Evolutionary conservation across 23 tunicate genomes (phyloP).

Genomic region (Oikopleura vanhoeffeni): DNA sequence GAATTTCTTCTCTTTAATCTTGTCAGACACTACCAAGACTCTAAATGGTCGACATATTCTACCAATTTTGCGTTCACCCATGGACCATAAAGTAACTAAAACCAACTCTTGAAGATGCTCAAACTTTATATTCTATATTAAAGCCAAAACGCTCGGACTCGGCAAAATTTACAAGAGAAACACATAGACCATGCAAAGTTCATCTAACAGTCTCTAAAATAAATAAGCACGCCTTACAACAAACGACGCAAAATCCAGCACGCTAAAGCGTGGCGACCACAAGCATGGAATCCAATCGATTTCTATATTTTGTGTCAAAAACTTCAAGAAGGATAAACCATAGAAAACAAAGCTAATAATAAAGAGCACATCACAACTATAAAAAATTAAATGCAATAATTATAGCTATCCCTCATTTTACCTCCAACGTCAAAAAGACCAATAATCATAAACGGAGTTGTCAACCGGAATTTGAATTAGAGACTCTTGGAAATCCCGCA

Average conservation of each 20-base stretch:
- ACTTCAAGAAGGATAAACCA: neutral
- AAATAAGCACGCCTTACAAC: neutral
- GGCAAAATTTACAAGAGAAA: neutral
- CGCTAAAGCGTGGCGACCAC: neutral
- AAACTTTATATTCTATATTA: too few species aligned
- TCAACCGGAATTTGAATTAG: too few species aligned
- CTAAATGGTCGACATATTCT: too few species aligned
- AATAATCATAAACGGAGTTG: neutral
- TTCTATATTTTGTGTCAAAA: neutral
- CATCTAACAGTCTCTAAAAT: neutral
- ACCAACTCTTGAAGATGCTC: too few species aligned
- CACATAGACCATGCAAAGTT: neutral
- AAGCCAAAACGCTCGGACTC: too few species aligned
- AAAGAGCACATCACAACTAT: neutral
- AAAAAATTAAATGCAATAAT: neutral
- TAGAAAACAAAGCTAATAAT: neutral
- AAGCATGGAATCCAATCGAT: conserved; percentile 1
- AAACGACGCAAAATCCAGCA: neutral
- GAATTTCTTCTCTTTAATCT: too few species aligned
- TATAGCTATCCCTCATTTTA: neutral
- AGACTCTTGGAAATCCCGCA: neutral
- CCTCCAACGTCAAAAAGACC: neutral
- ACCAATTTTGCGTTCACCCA: too few species aligned
- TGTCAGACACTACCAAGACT: too few species aligned
- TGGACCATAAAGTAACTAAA: neutral